phyloP scores from a whole-genome alignment of 2,113 vertebrate species.

The Percopsis transmontana region DNA sequence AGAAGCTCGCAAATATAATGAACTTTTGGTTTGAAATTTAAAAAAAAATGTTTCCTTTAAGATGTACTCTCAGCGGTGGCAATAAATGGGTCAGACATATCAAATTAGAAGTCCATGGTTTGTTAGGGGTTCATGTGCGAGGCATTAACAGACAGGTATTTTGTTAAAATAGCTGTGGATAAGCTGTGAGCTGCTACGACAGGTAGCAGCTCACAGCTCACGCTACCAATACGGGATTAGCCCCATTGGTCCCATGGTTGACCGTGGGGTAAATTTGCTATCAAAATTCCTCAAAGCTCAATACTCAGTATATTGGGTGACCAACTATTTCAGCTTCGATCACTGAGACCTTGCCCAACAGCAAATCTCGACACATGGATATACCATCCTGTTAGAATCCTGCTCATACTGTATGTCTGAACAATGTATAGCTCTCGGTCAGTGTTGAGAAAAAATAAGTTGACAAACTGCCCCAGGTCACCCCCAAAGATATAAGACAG shows the following conservation, averaged over 20 bases:
- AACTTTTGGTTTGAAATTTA: conserved; percentile 14
- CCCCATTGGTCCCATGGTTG: conserved; percentile 37
- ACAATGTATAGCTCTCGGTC: conserved; percentile 62
- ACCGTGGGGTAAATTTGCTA: conserved; percentile 56
- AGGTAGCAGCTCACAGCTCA: too few relatives aligned
- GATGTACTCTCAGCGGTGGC: neutral
- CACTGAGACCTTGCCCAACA: conserved; percentile 31
- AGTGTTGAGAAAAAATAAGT: conserved; percentile 59
- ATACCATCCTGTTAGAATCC: conserved; percentile 27
- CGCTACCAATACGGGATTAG: conserved; percentile 35
- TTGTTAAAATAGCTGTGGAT: neutral
- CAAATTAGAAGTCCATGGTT: too few relatives aligned
- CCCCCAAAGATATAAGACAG: conserved; percentile 50
- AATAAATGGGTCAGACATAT: too few relatives aligned
- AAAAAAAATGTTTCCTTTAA: neutral
- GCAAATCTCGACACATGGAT: conserved; percentile 54
- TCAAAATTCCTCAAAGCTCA: conserved; percentile 54
- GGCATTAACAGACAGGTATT: too few relatives aligned
- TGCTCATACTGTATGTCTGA: conserved; percentile 26
- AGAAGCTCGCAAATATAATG: conserved; percentile 9
- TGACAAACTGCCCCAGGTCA: conserved; percentile 67
- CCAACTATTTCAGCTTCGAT: conserved; percentile 48
- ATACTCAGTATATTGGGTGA: conserved; percentile 36
- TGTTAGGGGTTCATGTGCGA: too few relatives aligned
- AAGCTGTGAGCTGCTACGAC: conserved; percentile 56